Conservation (phyloP, 2,113 vertebrate species). For the Corynorhinus townsendii region DNA sequence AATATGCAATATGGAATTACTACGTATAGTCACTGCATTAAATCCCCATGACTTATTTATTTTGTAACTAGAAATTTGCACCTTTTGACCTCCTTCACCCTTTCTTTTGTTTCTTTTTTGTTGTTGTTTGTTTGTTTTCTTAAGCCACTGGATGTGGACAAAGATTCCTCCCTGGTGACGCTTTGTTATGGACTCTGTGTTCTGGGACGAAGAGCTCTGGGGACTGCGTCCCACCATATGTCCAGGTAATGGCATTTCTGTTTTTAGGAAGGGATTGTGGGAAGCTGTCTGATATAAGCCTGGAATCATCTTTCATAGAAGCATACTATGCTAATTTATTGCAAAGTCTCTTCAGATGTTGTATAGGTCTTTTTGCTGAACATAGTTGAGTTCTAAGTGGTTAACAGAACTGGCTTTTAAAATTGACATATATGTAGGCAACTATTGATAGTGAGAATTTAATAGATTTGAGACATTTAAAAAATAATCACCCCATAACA, state of each 20-base stretch:
- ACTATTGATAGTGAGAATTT: background rate
- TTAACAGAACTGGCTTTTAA: slow-evolving; percentile 36
- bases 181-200: slow-evolving; percentile 97
- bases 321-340: slow-evolving; percentile 13
- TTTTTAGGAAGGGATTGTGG: background rate
- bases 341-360: background rate
- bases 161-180: slow-evolving; percentile 92
- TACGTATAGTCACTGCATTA: background rate
- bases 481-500: background rate
- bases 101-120: background rate
- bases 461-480: slow-evolving; percentile 14
- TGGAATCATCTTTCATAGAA: background rate
- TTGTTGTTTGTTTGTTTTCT: background rate
- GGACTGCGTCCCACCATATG: slow-evolving; percentile 98
- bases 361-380: background rate
- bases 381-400: background rate
- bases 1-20: background rate
- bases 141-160: slow-evolving; percentile 93
- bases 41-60: background rate
- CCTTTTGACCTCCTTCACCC: background rate
- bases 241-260: slow-evolving; percentile 86
- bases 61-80: background rate
- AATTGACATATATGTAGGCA: background rate
- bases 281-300: background rate
- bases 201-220: slow-evolving; percentile 94